Evolutionary conservation across 2,113 vertebrate species (phyloP).

Genomic region (Neotoma lepida): DNA sequence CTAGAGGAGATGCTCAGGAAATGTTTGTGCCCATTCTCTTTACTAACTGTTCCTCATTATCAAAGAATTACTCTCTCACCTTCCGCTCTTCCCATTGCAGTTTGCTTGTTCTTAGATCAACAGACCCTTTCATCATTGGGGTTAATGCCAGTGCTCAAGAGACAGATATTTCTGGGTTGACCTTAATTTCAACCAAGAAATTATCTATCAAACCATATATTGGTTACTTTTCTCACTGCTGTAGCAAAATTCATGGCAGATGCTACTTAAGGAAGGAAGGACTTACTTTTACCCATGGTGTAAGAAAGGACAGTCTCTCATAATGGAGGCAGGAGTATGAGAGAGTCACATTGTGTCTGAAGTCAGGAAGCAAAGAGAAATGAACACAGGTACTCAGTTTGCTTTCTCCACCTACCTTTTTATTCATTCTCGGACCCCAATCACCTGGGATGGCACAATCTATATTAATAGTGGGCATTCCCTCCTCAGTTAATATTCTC

Average conservation of each 20-base stretch:
- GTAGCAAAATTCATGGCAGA: background rate
- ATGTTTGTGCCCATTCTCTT: background rate
- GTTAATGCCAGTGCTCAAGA: background rate
- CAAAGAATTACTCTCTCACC: background rate
- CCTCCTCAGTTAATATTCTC: background rate
- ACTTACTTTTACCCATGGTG: background rate
- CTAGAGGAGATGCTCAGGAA: conserved; percentile 22
- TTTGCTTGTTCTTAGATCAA: background rate
- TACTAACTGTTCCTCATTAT: background rate
- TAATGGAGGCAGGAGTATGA: background rate
- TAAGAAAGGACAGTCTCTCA: background rate
- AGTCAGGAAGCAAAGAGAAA: background rate
- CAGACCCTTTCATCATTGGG: background rate
- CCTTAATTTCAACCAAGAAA: background rate
- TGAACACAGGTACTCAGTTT: background rate
- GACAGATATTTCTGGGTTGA: background rate
- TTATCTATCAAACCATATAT: background rate
- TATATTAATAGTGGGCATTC: background rate
- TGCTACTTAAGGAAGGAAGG: background rate
- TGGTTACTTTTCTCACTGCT: background rate
- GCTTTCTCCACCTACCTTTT: background rate
- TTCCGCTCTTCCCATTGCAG: background rate
- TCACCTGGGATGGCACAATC: too few relatives aligned
- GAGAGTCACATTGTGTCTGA: background rate
- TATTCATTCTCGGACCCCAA: background rate